A percentile compares a stretch with the other conserved stretches of the same genome.
These are phyloP conservation scores for Carduelis carduelis DNA, from an alignment of 2,797 vertebrate genomes.

Conservation along the genomic window DNA sequence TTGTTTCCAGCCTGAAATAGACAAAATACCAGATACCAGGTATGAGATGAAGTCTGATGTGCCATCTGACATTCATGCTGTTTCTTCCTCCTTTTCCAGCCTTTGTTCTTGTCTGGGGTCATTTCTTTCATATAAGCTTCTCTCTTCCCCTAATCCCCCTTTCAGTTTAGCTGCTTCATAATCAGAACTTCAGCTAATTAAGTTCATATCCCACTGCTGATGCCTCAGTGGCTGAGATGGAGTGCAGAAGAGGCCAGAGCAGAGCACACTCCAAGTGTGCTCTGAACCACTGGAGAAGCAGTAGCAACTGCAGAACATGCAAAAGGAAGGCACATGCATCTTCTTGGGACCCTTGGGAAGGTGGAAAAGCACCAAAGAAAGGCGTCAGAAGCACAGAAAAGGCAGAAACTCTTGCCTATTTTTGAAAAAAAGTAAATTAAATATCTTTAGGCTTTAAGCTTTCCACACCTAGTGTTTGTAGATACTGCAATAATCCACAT, in stretches of 20 bases:
- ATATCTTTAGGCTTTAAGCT: background rate
- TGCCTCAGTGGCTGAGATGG: background rate
- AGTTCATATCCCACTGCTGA: background rate
- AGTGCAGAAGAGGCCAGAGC: background rate
- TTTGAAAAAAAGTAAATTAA: background rate
- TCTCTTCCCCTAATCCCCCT: background rate
- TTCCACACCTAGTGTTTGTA: background rate
- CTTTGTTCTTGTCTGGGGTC: background rate
- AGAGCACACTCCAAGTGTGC: accelerated
- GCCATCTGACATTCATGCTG: background rate
- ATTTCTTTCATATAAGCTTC: background rate
- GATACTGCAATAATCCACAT: background rate
- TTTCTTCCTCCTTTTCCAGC: background rate
- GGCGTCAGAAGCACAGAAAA: background rate
- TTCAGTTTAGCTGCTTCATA: background rate
- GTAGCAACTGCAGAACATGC: background rate
- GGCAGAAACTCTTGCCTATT: background rate
- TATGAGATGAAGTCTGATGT: background rate
- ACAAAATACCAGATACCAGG: background rate
- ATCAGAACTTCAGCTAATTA: background rate
- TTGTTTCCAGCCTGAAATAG: constrained; percentile 3
- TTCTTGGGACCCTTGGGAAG: background rate
- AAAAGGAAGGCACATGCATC: background rate
- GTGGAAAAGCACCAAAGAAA: background rate
- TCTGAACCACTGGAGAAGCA: background rate